phyloP scores from a whole-genome alignment of 2,797 vertebrate species.

The Mus spretus region DNA sequence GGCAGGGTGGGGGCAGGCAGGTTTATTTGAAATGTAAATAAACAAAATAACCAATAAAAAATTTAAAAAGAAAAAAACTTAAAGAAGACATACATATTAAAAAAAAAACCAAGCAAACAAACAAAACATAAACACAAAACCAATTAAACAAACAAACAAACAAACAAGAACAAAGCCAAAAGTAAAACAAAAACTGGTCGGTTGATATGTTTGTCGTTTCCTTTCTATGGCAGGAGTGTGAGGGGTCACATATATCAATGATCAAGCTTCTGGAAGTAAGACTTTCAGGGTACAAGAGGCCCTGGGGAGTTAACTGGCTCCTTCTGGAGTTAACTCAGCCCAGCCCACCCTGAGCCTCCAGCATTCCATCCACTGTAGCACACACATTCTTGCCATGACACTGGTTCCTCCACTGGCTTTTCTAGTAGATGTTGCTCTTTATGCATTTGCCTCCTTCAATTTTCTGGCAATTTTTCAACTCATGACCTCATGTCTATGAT shows the following conservation, averaged over 20 bases:
- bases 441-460: not conserved
- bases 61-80: not conserved
- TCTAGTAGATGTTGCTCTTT: not conserved
- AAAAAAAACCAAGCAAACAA: not conserved
- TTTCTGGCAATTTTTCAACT: not conserved
- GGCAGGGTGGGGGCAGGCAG: no score
- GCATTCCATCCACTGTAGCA: not conserved
- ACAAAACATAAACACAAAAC: not conserved
- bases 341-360: not conserved
- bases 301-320: not conserved
- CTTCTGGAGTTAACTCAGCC: not conserved
- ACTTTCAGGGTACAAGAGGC: no score
- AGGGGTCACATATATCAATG: not conserved
- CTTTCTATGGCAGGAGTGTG: not conserved
- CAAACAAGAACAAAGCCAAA: not conserved
- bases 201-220: no score
- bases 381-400: not conserved
- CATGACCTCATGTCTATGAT: not conserved
- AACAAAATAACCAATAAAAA: no score
- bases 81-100: no score
- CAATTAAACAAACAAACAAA: not conserved
- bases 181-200: not conserved
- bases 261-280: not conserved
- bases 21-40: no score
- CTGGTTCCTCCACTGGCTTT: not conserved